Conservation (phyloP, 2,113 vertebrate species). For the Etheostoma spectabile region DNA sequence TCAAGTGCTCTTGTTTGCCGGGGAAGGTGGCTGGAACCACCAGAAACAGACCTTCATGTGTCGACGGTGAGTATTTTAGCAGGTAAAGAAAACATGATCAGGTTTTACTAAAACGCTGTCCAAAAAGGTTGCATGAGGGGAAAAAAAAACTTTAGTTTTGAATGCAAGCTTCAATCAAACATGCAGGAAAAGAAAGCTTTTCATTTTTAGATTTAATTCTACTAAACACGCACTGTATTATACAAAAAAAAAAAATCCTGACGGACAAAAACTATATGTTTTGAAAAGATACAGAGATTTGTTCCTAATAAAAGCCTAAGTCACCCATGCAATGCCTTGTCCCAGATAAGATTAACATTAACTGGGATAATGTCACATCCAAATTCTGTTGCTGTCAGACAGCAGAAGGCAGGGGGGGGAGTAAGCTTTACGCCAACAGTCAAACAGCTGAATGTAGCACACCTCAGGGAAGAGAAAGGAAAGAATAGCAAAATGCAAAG, state of each 20-base stretch:
- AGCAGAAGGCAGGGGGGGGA: conserved; percentile 28
- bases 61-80: conserved; percentile 82
- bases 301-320: conserved; percentile 52
- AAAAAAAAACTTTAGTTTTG: neutral
- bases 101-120: neutral
- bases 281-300: conserved; percentile 53
- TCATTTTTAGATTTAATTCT: conserved; percentile 26
- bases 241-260: neutral
- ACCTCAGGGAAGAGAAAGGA: conserved; percentile 42
- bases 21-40: conserved; percentile 90
- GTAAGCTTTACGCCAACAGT: conserved; percentile 45
- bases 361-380: conserved; percentile 67
- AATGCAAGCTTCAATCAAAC: neutral
- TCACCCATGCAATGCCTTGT: conserved; percentile 63
- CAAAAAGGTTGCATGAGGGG: neutral
- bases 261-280: conserved; percentile 28
- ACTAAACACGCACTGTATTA: neutral
- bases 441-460: conserved; percentile 48
- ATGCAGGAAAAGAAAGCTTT: conserved; percentile 8
- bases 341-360: conserved; percentile 75
- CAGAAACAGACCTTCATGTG: conserved; percentile 87
- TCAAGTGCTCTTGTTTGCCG: conserved; percentile 89
- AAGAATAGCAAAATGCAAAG: conserved; percentile 43
- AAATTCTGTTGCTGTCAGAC: conserved; percentile 50
- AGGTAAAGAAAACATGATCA: neutral